Evolutionary conservation across 2,888 invertebrate genomes (phyloP), one percentile per base, ranked within the genome.

Genomic region (Homarus gammarus): DNA sequence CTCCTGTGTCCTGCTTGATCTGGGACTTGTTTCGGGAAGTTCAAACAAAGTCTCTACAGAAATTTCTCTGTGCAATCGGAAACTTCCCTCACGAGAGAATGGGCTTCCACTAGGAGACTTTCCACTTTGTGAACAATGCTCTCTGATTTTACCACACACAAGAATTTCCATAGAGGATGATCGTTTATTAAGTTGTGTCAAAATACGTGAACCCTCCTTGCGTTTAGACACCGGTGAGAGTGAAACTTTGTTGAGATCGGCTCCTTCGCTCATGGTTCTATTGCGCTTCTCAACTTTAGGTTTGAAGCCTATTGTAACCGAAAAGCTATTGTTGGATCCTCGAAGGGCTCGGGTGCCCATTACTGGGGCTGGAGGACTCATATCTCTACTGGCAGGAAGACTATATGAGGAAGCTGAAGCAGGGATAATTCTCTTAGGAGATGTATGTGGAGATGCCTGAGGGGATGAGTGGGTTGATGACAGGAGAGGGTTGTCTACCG

Each of bases 161-260:
- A 91, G 82, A 83, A 91, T 91, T 56, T 91, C 91, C 91, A 91
- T 91, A 15, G 91, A 91, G 18, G 91, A 90, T 6, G 91, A 91
- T 18, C 91, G 84, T 44, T 91, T 91, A 77, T 77, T 90, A 6
- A 91, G 68, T 38, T 87, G 87, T 27, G 85, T 73, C 64, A 88
- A 64, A 31, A 88, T 84, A 49, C 83, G 78, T 0, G 86, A 84
- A 36, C 73, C 84, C 40, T 89, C 84, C n/a, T 78, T 79, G 27
- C 84, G 68, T 38, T 78, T 84, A 38, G 79, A 38, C 22, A 61
- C 82, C 27, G 89, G 89, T 18, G 89, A 89, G 8, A 78, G 64
- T n/a, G 56, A 49, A 31, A 73, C 73, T n/a, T 61, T 79, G 56
- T 88, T 83, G n/a, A 87, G 84, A 38, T 87, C 84, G 15, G 87